Percentiles rank a stretch among this genome's conserved stretches.
Conservation (phyloP, 2,113 vertebrate species). For the Struthio camelus region DNA sequence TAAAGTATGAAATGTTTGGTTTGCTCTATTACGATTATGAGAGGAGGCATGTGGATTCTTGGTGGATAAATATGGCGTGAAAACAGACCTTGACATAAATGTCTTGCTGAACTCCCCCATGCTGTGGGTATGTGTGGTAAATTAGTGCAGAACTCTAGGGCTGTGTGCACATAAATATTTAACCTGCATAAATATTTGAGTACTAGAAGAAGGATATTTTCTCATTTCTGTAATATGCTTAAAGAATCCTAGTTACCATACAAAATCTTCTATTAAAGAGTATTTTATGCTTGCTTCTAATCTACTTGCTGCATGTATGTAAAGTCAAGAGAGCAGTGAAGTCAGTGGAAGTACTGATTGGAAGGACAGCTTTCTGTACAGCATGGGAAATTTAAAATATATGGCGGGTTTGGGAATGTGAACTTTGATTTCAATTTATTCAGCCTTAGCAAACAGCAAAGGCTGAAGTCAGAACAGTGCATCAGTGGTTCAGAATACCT, state of each 20-base stretch:
- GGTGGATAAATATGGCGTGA: neutral
- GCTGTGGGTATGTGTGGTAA: neutral
- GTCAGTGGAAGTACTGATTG: neutral
- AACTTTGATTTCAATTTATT: conserved; percentile 41
- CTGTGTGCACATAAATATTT: conserved; percentile 11
- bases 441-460: conserved; percentile 17
- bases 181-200: conserved; percentile 39
- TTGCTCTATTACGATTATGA: neutral
- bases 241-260: conserved; percentile 13
- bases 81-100: neutral
- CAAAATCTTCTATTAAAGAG: conserved; percentile 14
- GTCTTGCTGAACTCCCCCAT: neutral
- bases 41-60: neutral
- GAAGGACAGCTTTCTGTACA: neutral
- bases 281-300: conserved; percentile 30
- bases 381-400: neutral
- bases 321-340: conserved; percentile 32
- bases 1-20: neutral
- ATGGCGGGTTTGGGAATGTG: neutral
- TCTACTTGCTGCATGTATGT: conserved; percentile 33
- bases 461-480: neutral
- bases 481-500: neutral
- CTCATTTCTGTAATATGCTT: conserved; percentile 2
- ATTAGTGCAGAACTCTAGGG: neutral
- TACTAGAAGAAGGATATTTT: neutral